Evolutionary conservation across 2,888 invertebrate genomes (phyloP), one percentile per base, ranked within the genome.

Genomic region (Andrena dorsata): DNA sequence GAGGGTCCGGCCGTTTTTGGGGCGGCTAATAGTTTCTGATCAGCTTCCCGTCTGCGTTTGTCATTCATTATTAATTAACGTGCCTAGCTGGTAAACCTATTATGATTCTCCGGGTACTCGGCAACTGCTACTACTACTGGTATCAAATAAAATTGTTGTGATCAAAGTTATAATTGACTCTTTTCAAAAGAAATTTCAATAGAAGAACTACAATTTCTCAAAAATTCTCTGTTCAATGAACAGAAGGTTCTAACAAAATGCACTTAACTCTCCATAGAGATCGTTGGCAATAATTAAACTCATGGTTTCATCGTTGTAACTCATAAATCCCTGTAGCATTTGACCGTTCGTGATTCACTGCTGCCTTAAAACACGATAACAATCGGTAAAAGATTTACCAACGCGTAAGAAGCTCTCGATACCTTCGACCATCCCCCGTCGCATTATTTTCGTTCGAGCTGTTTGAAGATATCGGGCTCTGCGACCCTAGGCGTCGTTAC

Each of bases 1-100:
- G 77, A 81, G 79, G 75, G 82, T 70, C 58, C n/a, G 28, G 10
- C 32, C 71, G 77, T 70, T 84, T 83, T 76, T 77, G 70, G 75
- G 77, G 60, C 78, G 70, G 72, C 49, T 79, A 75, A 86, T 82
- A 86, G 83, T 83, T 80, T 71, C 83, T 77, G 75, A 82, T 82
- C 85, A 76, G 80, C 53, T 68, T 63, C 20, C 35, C 30, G 74
- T 56, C 72, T 76, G 76, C 82, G 79, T 86, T 88, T 84, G 86
- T 79, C 84, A 78, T 89, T 85, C 88, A 87, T 89, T 89, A 89
- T 89, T 89, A 88, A 89, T 88, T 87, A 83, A 78, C 73, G 56
- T 32, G 32, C 66, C 32, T 30, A 65, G 53, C 28, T 56, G 64
- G 60, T 51, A 72, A 47, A 49, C 63, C 26, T 32, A 35, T 70